Conservation (phyloP, 2,888 invertebrate species). For the Mythimna albipuncta region DNA sequence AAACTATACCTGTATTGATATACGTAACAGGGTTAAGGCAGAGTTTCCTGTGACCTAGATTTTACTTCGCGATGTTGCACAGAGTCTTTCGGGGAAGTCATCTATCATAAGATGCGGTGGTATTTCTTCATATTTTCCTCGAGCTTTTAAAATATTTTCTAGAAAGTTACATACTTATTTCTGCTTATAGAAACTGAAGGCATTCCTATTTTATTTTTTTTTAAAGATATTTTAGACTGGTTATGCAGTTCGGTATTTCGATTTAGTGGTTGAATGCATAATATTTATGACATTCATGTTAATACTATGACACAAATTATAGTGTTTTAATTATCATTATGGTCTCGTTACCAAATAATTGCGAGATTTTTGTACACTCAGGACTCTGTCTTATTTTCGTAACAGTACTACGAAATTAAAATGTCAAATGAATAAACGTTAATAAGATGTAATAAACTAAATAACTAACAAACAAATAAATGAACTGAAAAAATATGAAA, state of each 20-base stretch:
- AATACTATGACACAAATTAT: background rate
- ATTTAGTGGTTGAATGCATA: background rate
- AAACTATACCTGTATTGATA: constrained; percentile 67
- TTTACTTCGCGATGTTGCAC: constrained; percentile 68
- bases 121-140: constrained; percentile 28
- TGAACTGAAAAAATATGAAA: too few relatives aligned
- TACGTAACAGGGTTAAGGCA: constrained; percentile 72
- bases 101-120: constrained; percentile 65
- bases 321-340: background rate
- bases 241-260: background rate
- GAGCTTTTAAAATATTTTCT: background rate
- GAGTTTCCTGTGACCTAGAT: constrained; percentile 83
- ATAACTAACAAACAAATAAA: too few relatives aligned
- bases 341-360: background rate
- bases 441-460: too few relatives aligned
- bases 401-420: too few relatives aligned
- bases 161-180: background rate
- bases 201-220: background rate
- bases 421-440: too few relatives aligned
- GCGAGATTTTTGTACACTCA: background rate
- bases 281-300: too few relatives aligned
- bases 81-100: constrained; percentile 62
- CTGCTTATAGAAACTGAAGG: background rate
- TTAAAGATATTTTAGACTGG: background rate
- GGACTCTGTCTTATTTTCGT: too few relatives aligned